Conservation (phyloP, 2,113 vertebrate species). For the Hydropotes inermis region DNA sequence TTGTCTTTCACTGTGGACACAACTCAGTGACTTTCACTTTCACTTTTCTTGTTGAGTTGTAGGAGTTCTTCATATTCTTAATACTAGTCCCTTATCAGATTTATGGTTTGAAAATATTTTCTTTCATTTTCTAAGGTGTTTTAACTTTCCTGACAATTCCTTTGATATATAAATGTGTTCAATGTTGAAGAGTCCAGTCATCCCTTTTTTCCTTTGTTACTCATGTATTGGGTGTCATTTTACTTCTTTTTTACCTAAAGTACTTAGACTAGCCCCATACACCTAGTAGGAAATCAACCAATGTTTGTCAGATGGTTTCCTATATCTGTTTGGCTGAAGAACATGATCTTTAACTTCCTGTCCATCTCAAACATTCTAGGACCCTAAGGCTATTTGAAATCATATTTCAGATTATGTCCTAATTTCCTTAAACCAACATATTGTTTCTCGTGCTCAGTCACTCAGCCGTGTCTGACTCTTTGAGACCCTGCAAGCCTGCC, state of each 20-base stretch:
- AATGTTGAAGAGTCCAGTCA: neutral
- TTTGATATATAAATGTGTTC: neutral
- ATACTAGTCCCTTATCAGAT: neutral
- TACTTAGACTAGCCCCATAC: neutral
- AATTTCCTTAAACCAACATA: conserved; percentile 8
- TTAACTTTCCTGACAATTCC: neutral
- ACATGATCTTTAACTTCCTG: neutral
- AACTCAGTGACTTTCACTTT: neutral
- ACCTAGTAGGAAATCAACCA: neutral
- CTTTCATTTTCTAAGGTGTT: neutral
- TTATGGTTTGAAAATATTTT: neutral
- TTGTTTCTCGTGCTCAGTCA: neutral
- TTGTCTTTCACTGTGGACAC: neutral
- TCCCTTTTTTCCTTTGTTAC: neutral
- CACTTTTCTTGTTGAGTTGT: neutral
- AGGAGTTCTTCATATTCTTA: neutral
- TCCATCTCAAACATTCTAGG: neutral
- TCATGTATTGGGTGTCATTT: neutral
- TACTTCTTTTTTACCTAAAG: neutral
- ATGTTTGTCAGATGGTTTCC: neutral
- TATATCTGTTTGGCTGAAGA: neutral
- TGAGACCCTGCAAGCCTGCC: neutral
- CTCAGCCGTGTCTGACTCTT: neutral
- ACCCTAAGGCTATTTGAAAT: neutral
- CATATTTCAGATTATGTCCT: neutral